Conservation (phyloP, 2,888 invertebrate species). For the Cheilosia soror region DNA sequence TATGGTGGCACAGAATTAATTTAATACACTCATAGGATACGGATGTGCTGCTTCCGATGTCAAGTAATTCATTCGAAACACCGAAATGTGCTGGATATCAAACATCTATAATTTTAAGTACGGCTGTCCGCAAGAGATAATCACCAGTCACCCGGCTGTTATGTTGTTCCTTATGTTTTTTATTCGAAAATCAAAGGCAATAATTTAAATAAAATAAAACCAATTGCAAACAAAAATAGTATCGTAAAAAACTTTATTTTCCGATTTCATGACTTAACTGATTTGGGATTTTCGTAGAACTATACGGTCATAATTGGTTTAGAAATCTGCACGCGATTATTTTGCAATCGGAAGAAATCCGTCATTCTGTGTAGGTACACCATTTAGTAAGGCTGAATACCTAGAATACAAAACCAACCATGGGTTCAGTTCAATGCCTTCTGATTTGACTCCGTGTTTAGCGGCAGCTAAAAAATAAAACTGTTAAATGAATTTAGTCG, state of each 20-base stretch:
- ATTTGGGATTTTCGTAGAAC: slow-evolving; percentile 87
- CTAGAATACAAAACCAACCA: slow-evolving; percentile 95
- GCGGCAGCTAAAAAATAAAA: slow-evolving; percentile 86
- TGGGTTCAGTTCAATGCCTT: slow-evolving; percentile 96
- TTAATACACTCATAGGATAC: slow-evolving; percentile 90
- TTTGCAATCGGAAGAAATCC: slow-evolving; percentile 87
- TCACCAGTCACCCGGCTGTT: slow-evolving; percentile 90
- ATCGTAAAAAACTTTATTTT: no score
- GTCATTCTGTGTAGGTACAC: slow-evolving; percentile 85
- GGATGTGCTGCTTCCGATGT: slow-evolving; percentile 93
- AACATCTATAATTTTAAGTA: slow-evolving; percentile 89
- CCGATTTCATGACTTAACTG: slow-evolving; percentile 55
- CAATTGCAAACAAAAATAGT: slow-evolving; percentile 21
- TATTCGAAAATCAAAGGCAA: slow-evolving; percentile 40
- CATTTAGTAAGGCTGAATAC: slow-evolving; percentile 85
- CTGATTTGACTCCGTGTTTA: slow-evolving; percentile 89
- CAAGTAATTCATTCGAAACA: slow-evolving; percentile 89
- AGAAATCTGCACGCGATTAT: slow-evolving; percentile 95
- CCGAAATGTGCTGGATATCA: slow-evolving; percentile 90
- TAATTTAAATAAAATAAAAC: slow-evolving; percentile 48
- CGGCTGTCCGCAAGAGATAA: slow-evolving; percentile 86
- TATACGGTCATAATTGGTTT: slow-evolving; percentile 91
- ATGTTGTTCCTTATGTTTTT: slow-evolving; percentile 81
- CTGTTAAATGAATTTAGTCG: slow-evolving; percentile 1
- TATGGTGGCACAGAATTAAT: slow-evolving; percentile 93